Percentiles rank a stretch among this genome's conserved stretches.
Evolutionary conservation across 2,888 invertebrate genomes (phyloP).

Genomic region (Cosmia trapezina): DNA sequence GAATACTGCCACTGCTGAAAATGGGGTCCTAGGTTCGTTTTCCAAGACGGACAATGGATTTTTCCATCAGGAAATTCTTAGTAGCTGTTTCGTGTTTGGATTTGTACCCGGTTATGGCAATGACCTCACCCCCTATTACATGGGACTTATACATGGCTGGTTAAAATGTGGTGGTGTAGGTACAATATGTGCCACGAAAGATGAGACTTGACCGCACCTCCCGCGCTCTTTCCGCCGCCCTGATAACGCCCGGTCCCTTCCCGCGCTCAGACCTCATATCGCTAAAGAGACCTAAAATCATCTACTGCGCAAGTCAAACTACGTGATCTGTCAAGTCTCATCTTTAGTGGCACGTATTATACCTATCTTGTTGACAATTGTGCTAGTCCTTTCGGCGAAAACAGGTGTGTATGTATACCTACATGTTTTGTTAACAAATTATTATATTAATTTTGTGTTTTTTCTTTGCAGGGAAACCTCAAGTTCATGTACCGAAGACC

Average conservation of each 20-base stretch:
- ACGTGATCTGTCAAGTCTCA: no score
- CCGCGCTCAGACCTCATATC: no score
- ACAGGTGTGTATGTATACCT: no score
- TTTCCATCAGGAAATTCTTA: neutral
- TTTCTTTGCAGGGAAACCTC: conserved; percentile 79
- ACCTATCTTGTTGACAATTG: no score
- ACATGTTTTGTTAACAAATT: neutral
- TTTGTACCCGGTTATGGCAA: neutral
- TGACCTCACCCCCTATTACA: neutral
- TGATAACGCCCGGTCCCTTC: no score
- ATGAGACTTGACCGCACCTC: no score
- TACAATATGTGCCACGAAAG: no score
- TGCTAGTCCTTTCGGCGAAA: neutral
- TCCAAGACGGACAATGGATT: neutral
- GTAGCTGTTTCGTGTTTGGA: neutral
- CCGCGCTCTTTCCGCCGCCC: no score
- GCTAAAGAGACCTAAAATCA: no score
- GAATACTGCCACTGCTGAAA: neutral
- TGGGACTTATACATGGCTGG: neutral
- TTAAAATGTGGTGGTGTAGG: neutral
- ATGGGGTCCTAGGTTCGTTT: neutral
- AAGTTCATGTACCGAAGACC: conserved; percentile 77
- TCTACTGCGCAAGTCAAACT: no score
- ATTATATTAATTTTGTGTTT: neutral
- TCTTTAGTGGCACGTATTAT: no score